Conservation (phyloP, 2,113 vertebrate species). For the Narcine bancroftii region DNA sequence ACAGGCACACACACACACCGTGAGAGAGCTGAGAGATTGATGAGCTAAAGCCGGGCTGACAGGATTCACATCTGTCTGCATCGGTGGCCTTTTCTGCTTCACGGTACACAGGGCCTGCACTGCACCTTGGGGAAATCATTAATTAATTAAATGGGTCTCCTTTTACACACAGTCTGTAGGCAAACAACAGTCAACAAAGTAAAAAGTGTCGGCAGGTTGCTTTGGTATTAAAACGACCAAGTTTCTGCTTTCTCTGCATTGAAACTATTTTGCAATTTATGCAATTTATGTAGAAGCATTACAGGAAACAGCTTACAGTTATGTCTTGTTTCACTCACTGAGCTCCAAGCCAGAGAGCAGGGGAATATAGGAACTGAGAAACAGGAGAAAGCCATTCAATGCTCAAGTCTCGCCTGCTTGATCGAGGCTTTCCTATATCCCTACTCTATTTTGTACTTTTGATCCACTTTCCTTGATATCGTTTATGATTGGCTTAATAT, state of each 20-base stretch:
- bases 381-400: not conserved
- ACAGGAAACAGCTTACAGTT: not conserved
- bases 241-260: not conserved
- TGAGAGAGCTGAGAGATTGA: constrained; percentile 13
- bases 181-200: not conserved
- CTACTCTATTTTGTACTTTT: not conserved
- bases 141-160: constrained; percentile 28
- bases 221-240: not conserved
- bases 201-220: not conserved
- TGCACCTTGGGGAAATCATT: constrained; percentile 20
- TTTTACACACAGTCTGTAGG: constrained; percentile 11
- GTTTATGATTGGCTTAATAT: too few relatives aligned
- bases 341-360: not conserved
- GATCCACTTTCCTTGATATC: not conserved
- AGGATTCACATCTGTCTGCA: constrained; percentile 24
- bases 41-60: not conserved
- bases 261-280: not conserved
- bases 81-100: not conserved
- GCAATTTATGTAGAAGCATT: not conserved
- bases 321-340: not conserved
- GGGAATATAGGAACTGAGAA: not conserved
- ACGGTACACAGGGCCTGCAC: constrained; percentile 5
- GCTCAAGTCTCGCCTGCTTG: not conserved
- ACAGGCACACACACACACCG: not conserved
- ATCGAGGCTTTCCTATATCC: not conserved